Conservation (phyloP, 2,113 vertebrate genomes). For the human (Homo sapiens) region DNA sequence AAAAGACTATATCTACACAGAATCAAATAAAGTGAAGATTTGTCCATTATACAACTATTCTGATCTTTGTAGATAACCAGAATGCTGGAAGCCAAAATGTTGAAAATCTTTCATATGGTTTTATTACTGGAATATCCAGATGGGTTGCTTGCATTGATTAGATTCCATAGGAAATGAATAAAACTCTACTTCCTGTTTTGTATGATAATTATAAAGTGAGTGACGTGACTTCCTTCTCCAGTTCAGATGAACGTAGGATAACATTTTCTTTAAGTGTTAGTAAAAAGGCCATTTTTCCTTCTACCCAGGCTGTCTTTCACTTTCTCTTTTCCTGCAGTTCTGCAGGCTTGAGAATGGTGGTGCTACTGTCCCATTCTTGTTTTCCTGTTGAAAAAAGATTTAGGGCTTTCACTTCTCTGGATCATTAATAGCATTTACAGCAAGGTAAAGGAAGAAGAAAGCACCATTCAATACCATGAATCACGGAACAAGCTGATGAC, state of each 20-base stretch:
- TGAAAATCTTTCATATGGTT: neutral
- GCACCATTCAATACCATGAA: neutral
- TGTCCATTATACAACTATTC: neutral
- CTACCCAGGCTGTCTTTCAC: neutral
- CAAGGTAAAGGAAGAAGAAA: neutral
- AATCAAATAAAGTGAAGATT: neutral
- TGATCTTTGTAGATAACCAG: neutral
- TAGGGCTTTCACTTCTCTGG: neutral
- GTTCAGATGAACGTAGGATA: neutral
- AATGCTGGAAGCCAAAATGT: neutral
- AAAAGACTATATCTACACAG: neutral
- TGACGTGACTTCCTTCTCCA: neutral
- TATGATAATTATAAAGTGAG: neutral
- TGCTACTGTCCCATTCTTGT: conserved; percentile 30
- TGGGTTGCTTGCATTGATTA: neutral
- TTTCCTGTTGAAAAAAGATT: neutral
- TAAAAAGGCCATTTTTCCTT: neutral
- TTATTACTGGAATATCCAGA: neutral
- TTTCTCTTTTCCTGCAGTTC: conserved; percentile 53
- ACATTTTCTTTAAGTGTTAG: neutral
- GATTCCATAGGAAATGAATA: neutral
- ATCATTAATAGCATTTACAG: neutral
- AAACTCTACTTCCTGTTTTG: neutral
- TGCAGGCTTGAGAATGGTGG: conserved; percentile 25
- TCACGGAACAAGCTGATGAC: neutral